These are phyloP conservation scores for Oryzaephilus surinamensis DNA, from an alignment of 1,140 invertebrate species.

Conservation along the genomic window DNA sequence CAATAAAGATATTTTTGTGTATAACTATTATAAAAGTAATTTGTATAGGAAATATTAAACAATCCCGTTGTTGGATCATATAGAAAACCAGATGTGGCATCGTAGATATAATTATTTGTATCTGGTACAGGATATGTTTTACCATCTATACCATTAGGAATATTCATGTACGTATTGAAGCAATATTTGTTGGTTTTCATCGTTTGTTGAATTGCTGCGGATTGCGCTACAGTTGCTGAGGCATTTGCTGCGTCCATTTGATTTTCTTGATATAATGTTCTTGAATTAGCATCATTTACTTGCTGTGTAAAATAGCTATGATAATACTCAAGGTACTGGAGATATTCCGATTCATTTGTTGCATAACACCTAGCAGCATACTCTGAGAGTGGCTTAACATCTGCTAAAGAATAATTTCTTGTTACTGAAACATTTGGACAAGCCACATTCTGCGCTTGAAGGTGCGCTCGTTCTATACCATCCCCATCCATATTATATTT, in stretches of 20 bases:
- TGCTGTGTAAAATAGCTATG: conserved; percentile 70
- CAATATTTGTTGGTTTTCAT: conserved; percentile 44
- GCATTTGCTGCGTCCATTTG: conserved; percentile 63
- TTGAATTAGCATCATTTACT: conserved; percentile 48
- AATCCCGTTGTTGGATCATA: conserved; percentile 87
- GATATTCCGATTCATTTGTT: conserved; percentile 59
- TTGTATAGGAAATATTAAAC: conserved; percentile 92
- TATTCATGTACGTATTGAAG: conserved; percentile 27
- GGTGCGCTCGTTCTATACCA: conserved; percentile 34
- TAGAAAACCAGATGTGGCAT: conserved; percentile 92
- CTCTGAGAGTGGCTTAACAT: conserved; percentile 64
- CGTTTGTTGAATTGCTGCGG: conserved; percentile 71
- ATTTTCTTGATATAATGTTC: conserved; percentile 46
- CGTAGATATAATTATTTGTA: conserved; percentile 84
- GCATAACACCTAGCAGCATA: conserved; percentile 71
- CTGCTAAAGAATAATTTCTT: conserved; percentile 48
- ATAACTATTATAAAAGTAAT: conserved; percentile 87
- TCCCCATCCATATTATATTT: too few species aligned
- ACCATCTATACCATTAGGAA: conserved; percentile 49
- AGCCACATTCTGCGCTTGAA: conserved; percentile 29
- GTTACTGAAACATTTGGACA: conserved; percentile 29
- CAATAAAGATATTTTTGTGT: conserved; percentile 91
- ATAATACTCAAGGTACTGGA: conserved; percentile 67
- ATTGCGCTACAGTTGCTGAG: conserved; percentile 80
- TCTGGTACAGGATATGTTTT: conserved; percentile 70